Conservation (phyloP, 2,797 vertebrate genomes). For the Tapirus indicus region DNA sequence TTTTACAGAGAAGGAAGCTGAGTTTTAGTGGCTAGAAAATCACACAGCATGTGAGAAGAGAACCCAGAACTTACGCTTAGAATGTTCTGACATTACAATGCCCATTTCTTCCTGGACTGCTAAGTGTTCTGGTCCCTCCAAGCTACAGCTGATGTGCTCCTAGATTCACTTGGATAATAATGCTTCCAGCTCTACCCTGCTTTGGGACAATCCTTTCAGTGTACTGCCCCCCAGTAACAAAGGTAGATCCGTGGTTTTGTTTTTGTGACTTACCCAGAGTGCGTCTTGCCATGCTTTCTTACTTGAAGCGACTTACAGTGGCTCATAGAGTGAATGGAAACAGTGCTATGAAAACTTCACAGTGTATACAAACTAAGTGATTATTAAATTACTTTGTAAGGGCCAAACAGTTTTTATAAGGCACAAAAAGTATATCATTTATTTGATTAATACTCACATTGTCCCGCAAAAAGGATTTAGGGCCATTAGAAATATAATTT, state of each 20-base stretch:
- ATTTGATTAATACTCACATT: neutral
- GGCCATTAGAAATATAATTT: constrained; percentile 52
- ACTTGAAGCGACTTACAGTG: neutral
- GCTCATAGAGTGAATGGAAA: constrained; percentile 3
- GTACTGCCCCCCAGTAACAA: neutral
- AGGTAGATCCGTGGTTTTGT: neutral
- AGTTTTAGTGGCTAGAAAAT: neutral
- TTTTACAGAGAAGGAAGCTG: constrained; percentile 3
- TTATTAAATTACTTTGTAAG: constrained; percentile 18
- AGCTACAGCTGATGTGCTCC: neutral
- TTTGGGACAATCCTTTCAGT: neutral
- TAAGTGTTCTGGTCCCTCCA: neutral
- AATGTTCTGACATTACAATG: neutral
- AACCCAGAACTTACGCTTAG: neutral
- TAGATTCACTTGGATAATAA: neutral
- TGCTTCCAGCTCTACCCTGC: neutral
- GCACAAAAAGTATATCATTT: neutral
- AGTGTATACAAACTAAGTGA: constrained; percentile 30
- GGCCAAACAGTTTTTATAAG: neutral
- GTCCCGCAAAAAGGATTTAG: constrained; percentile 10
- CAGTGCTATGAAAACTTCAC: neutral
- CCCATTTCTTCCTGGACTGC: neutral
- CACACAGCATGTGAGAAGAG: neutral
- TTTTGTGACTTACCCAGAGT: neutral
- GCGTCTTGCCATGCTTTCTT: neutral